phyloP scores from a whole-genome alignment of 2,888 invertebrate genomes.

The Perithous albicinctus region DNA sequence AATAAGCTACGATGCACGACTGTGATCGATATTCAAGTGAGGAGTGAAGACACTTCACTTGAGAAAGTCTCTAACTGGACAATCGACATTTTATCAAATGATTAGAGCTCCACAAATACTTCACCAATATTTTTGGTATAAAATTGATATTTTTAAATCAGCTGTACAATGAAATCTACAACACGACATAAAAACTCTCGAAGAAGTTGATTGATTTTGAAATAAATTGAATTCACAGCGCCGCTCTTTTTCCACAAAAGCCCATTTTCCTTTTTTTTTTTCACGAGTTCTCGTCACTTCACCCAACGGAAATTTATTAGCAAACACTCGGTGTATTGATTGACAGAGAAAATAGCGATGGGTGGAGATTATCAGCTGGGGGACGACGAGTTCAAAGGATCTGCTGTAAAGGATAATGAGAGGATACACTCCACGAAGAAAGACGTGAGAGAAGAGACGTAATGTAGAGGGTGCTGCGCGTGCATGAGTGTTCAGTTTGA shows the following conservation, averaged over 20 bases:
- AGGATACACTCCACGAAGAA: background rate
- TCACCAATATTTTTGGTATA: background rate
- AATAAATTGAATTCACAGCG: conserved; percentile 16
- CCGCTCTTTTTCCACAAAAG: background rate
- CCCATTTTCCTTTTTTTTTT: background rate
- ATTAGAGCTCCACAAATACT: background rate
- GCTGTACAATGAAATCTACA: conserved; percentile 21
- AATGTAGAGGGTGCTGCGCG: conserved; percentile 33
- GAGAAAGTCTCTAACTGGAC: conserved; percentile 34
- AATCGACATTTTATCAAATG: background rate
- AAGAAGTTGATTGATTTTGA: conserved; percentile 16
- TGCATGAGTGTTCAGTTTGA: conserved; percentile 39
- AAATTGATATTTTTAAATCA: too few species aligned
- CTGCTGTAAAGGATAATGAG: conserved; percentile 34
- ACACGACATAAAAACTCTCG: conserved; percentile 18
- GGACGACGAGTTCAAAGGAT: conserved; percentile 40
- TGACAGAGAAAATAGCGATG: conserved; percentile 42
- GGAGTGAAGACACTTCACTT: conserved; percentile 6
- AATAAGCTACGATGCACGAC: conserved; percentile 9
- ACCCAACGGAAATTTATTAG: conserved; percentile 27
- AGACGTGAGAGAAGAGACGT: background rate
- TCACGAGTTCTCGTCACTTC: background rate
- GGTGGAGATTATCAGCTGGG: background rate
- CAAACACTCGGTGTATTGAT: conserved; percentile 39
- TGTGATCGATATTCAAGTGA: conserved; percentile 33